Evolutionary conservation across 2,113 vertebrate genomes (phyloP), one percentile per base, ranked within the genome.

Genomic region (Falco punctatus): DNA sequence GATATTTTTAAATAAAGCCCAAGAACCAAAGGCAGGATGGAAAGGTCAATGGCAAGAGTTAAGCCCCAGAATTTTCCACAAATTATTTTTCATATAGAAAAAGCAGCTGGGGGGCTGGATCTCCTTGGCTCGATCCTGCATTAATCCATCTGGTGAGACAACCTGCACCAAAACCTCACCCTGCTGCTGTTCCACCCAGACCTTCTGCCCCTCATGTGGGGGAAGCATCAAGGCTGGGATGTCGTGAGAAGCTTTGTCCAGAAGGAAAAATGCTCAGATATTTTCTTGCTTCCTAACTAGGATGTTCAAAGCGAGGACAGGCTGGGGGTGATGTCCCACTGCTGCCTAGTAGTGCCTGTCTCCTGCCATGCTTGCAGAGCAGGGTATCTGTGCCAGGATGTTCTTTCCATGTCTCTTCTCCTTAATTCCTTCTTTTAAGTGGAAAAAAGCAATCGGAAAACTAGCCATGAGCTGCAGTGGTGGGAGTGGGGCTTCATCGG

Each of bases 281-380:
- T 11, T 52, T 70, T 57, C 17, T n/a, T 33, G 7, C 30, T 54
- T 65, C 22, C 57, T 58, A 40, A 79, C 6, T 3, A 7, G 12
- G 42, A 38, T 16, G 21, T 65, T 6, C 49, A 32, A 75, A 42
- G 35, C 0, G 0, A 21, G 42, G 42, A 57, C 0, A 3, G 16
- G 17, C 10, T 12, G 38, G 32, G 13, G 32, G 20, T 44, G 35
- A 52, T 28, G 20, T 70, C 44, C 32, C 24, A 17, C 15, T 7
- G 1, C 23, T 22, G 21, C 32, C 46, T 6, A 4, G 52, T 26
- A 32, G 49, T 24, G n/a, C 19, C 15, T n/a, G 61, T 33, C 38
- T 67, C 65, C 28, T 69, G 57, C 49, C 12, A 21, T 2, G 9
- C 48, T 55, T 46, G 27, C 16, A 61, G 33, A 70, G 49, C 42